These are phyloP conservation scores for Melitaea cinxia DNA, from an alignment of 1,140 invertebrate species.

Conservation along the genomic window DNA sequence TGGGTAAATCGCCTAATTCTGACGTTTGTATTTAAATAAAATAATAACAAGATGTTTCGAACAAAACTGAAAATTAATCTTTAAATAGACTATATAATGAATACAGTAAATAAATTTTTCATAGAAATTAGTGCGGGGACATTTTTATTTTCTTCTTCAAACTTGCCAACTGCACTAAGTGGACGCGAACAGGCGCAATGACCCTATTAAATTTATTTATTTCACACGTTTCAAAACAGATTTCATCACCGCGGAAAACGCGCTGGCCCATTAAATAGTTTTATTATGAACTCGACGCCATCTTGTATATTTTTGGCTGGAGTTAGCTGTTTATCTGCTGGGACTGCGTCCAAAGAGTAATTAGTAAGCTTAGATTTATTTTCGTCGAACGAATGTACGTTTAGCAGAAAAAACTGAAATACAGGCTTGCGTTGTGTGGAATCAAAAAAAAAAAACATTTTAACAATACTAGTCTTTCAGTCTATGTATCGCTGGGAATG, in stretches of 20 bases:
- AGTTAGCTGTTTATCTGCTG: slow-evolving; percentile 79
- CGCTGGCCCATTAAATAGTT: slow-evolving; percentile 82
- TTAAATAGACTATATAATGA: no score
- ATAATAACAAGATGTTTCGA: no score
- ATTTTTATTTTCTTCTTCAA: no score
- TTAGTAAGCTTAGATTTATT: slow-evolving; percentile 74
- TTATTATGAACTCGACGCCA: slow-evolving; percentile 81
- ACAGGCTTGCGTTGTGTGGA: slow-evolving; percentile 22
- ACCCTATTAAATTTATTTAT: slow-evolving; percentile 46
- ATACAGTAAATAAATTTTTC: no score
- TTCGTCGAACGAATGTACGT: slow-evolving; percentile 51
- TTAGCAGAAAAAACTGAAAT: slow-evolving; percentile 39
- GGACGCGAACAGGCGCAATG: no score
- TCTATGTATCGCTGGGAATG: slow-evolving; percentile 29
- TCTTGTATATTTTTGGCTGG: slow-evolving; percentile 80
- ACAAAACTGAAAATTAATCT: no score
- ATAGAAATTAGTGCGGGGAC: no score
- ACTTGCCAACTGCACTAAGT: no score
- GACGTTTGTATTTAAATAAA: no score
- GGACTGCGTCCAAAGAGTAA: slow-evolving; percentile 78
- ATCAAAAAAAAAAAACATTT: slow-evolving; percentile 17
- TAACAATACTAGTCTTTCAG: slow-evolving; percentile 28
- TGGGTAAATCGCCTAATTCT: no score
- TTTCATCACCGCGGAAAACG: slow-evolving; percentile 81
- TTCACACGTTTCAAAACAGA: slow-evolving; percentile 68